Evolutionary conservation across 2,888 invertebrate genomes (phyloP).

Genomic region (Catocala nupta): DNA sequence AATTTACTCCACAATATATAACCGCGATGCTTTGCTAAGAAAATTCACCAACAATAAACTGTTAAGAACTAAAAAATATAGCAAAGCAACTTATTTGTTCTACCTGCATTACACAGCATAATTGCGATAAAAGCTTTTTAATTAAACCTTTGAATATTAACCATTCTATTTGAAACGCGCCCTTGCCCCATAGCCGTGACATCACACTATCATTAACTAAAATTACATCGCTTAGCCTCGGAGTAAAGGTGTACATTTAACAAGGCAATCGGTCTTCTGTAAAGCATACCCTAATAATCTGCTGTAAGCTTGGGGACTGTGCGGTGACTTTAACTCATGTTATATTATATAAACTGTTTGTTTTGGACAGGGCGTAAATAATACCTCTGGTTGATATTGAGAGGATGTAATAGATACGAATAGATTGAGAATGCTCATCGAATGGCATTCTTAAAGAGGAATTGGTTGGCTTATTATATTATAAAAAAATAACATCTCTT

Average conservation of each 20-base stretch:
- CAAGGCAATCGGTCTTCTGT: conserved; percentile 46
- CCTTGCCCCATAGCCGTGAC: conserved; percentile 13
- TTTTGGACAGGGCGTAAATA: conserved; percentile 19
- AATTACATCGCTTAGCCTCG: conserved; percentile 16
- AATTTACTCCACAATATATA: no score
- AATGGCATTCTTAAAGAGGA: no score
- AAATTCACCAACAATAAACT: no score
- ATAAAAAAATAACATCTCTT: no score
- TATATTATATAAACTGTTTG: conserved; percentile 37
- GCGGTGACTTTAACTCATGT: conserved; percentile 26
- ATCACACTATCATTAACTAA: conserved; percentile 25
- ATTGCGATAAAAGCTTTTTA: background rate
- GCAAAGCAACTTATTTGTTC: background rate
- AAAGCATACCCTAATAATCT: conserved; percentile 52
- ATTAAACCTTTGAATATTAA: conserved; percentile 4
- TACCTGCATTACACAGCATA: background rate
- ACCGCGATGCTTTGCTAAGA: no score
- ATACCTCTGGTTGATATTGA: no score
- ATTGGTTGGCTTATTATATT: no score
- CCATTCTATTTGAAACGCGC: conserved; percentile 13
- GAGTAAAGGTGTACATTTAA: conserved; percentile 32
- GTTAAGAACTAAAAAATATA: no score
- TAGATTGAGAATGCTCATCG: no score
- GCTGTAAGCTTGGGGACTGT: conserved; percentile 36
- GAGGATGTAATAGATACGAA: no score